Percentiles rank a stretch among this genome's conserved stretches.
These are phyloP conservation scores for Drosophila austrosaltans DNA, from an alignment of 2,888 invertebrate species.

Conservation along the genomic window DNA sequence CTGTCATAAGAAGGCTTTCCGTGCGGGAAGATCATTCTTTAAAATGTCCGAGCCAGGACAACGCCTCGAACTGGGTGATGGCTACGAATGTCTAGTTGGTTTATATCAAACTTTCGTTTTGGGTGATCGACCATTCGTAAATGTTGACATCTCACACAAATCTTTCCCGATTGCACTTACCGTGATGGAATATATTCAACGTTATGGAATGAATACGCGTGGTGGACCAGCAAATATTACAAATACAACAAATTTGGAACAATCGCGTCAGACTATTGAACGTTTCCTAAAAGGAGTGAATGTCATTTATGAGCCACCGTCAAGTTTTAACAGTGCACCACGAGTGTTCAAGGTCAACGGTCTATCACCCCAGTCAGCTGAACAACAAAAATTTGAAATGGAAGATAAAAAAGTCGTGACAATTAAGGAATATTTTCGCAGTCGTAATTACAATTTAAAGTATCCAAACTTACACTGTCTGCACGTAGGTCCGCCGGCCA, in stretches of 20 bases:
- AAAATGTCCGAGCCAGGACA: slow-evolving; percentile 82
- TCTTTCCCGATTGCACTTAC: slow-evolving; percentile 87
- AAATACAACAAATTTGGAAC: slow-evolving; percentile 17
- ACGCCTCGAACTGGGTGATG: slow-evolving; percentile 87
- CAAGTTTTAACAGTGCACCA: slow-evolving; percentile 56
- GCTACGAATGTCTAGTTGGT: slow-evolving; percentile 96
- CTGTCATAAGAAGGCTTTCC: slow-evolving; percentile 70
- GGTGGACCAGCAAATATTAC: slow-evolving; percentile 12
- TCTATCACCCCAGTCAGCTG: slow-evolving; percentile 74
- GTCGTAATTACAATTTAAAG: slow-evolving; percentile 80
- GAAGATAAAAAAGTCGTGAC: slow-evolving; percentile 76
- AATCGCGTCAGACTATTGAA: slow-evolving; percentile 17
- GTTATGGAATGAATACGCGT: slow-evolving; percentile 57
- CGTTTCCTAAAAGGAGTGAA: slow-evolving; percentile 71
- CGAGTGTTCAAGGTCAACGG: slow-evolving; percentile 72
- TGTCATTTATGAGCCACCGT: slow-evolving; percentile 76
- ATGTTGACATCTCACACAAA: slow-evolving; percentile 95
- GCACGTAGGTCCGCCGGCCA: slow-evolving; percentile 89
- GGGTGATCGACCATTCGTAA: slow-evolving; percentile 94
- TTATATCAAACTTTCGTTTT: slow-evolving; percentile 96
- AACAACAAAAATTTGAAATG: slow-evolving; percentile 79
- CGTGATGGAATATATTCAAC: slow-evolving; percentile 84
- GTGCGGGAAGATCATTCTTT: slow-evolving; percentile 89
- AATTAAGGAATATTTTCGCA: slow-evolving; percentile 81
- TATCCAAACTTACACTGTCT: slow-evolving; percentile 92